Base-by-base conservation (phyloP, 1,140 invertebrate genomes). In the Cephus cinctus region DNA sequence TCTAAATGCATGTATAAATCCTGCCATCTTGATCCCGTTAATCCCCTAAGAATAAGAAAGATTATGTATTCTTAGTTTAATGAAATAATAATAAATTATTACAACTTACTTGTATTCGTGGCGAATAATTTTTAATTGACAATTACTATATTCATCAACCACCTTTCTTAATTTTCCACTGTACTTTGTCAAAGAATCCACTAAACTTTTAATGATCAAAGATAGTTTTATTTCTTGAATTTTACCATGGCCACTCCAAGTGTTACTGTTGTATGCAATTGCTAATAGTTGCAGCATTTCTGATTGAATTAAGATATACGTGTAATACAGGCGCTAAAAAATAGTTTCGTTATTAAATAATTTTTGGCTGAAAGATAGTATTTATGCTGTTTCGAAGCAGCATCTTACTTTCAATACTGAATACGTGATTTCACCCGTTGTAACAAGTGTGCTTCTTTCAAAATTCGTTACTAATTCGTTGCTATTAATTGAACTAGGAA, bases 1-100 rank as follows among this genome's bases (percentile, higher is more conserved):
- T 74, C 63, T 23, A 75, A 35, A 43, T 75, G 69, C 39, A 68
- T 43, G 21, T 68, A 73, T 9, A 68, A 46, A 47, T 77, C 66
- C 51, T 68, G 62, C 66, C 67, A 77, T 42, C 67, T 68, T 11
- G 62, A 61, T 31, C 14, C 48, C 31, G 41, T 38, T 20, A 39
- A 16, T 16, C 47, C 41, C 39, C 69, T 69, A 30, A 9, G 50
- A 23, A 27, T 40, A 53, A 48, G 48, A 50, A 14, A 43, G 42
- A 11, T 15, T 15, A 6, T 12, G 8, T 9, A 30, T 1, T 30
- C 1, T 30, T 2, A 35, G 25, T 38, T 35, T 5, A 43, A 38
- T 36, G 5, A 39, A 39, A 27, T 43, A 16, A 42, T 31, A 22
- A 47, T 35, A 43, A 49, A 40, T 51, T 43, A 40, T 38, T 14